Evolutionary conservation across 2,797 vertebrate genomes (phyloP).

Genomic region (Octomys mimax): DNA sequence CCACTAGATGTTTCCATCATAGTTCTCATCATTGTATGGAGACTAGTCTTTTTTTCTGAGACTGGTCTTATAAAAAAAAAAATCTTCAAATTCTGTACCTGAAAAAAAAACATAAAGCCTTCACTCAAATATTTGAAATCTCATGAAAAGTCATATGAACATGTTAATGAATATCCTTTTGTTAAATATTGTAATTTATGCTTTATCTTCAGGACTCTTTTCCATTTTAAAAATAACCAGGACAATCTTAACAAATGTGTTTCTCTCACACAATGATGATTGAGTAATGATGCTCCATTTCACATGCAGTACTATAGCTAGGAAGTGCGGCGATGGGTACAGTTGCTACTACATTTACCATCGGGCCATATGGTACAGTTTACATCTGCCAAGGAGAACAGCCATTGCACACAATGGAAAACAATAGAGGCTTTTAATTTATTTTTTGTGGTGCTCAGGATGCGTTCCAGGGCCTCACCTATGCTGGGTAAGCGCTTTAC

Average conservation of each 20-base stretch:
- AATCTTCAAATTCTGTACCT: slow-evolving; percentile 40
- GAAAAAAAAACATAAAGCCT: slow-evolving; percentile 61
- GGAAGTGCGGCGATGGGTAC: not conserved
- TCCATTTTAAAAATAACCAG: slow-evolving; percentile 55
- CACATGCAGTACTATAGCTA: slow-evolving; percentile 35
- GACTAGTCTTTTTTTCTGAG: not conserved
- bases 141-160: slow-evolving; percentile 27
- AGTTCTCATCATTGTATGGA: slow-evolving; percentile 39
- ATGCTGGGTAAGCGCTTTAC: not conserved
- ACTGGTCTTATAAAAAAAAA: slow-evolving; percentile 40
- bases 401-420: slow-evolving; percentile 9
- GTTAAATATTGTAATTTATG: slow-evolving; percentile 67
- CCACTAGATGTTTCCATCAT: slow-evolving; percentile 20
- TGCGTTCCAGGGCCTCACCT: not conserved
- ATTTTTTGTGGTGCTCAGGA: not conserved
- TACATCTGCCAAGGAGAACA: slow-evolving; percentile 47
- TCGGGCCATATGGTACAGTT: slow-evolving; percentile 19
- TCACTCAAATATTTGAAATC: slow-evolving; percentile 58
- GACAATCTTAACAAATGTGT: slow-evolving; percentile 51
- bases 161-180: slow-evolving; percentile 58
- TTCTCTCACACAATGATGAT: slow-evolving; percentile 49
- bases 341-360: slow-evolving; percentile 53
- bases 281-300: slow-evolving; percentile 56
- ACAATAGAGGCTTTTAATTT: not conserved
- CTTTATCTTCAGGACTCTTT: slow-evolving; percentile 49